phyloP scores from a whole-genome alignment of 2,113 vertebrate genomes.

The Cynopterus brachyotis region DNA sequence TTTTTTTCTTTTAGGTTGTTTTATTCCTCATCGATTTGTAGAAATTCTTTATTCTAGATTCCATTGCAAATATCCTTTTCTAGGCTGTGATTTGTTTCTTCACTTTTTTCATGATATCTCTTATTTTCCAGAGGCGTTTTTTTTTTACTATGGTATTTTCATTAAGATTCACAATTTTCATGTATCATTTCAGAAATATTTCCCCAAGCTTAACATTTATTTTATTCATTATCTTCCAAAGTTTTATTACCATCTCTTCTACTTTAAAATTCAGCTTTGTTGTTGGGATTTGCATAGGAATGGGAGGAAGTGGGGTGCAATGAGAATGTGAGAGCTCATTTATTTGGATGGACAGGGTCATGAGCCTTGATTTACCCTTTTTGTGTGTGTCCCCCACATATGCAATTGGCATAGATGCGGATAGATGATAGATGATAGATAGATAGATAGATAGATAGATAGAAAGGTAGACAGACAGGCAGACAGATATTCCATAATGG shows the following conservation, averaged over 20 bases:
- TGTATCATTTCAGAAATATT: neutral
- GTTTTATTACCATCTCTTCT: neutral
- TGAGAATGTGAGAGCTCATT: neutral
- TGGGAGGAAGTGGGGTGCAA: neutral
- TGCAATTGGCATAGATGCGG: neutral
- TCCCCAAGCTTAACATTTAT: neutral
- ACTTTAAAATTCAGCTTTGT: neutral
- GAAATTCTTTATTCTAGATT: neutral
- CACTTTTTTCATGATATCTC: neutral
- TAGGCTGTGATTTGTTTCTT: neutral
- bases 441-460: too few species aligned
- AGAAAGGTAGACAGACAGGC: too few species aligned
- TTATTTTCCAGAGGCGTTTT: neutral
- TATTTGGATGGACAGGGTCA: neutral
- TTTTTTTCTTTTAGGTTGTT: neutral
- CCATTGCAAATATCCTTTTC: neutral
- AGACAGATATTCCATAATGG: neutral
- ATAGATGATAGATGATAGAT: neutral
- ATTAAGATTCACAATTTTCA: neutral
- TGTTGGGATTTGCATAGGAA: neutral
- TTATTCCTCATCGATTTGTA: neutral
- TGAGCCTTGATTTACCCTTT: neutral
- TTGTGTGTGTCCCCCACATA: neutral
- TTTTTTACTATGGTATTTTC: neutral
- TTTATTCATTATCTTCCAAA: neutral